Evolutionary conservation across 1,140 invertebrate genomes (phyloP).

Genomic region (Eumaeus atala): DNA sequence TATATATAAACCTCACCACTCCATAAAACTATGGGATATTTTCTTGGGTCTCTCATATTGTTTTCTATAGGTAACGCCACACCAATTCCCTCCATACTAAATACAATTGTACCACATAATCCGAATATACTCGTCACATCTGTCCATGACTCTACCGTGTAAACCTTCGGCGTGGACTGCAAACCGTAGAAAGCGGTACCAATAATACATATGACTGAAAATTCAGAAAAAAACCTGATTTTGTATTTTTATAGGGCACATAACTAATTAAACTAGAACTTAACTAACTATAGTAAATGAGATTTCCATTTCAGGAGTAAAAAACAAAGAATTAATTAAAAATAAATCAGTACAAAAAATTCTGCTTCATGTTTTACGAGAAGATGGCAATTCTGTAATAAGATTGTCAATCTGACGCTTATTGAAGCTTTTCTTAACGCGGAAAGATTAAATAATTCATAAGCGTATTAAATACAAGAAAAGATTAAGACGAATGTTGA

Average conservation of each 20-base stretch:
- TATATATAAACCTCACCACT: conserved; percentile 32
- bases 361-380: too few relatives aligned
- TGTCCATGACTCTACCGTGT: conserved; percentile 39
- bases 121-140: conserved; percentile 39
- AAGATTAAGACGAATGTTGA: too few relatives aligned
- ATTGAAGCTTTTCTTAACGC: too few relatives aligned
- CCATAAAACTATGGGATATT: conserved; percentile 32
- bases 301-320: too few relatives aligned
- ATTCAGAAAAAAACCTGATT: not conserved
- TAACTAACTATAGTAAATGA: too few relatives aligned
- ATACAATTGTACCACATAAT: conserved; percentile 39
- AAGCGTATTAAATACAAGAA: too few relatives aligned
- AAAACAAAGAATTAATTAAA: too few relatives aligned
- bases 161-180: conserved; percentile 30
- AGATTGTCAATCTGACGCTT: too few relatives aligned
- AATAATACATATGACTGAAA: conserved; percentile 44
- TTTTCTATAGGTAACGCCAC: conserved; percentile 42
- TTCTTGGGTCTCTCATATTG: conserved; percentile 38
- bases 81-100: conserved; percentile 43
- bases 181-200: conserved; percentile 42
- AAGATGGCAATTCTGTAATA: too few relatives aligned
- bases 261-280: not conserved
- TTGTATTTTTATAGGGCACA: not conserved
- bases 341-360: too few relatives aligned
- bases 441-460: too few relatives aligned